Percentiles rank a stretch among this genome's conserved stretches.
These are phyloP conservation scores for Malacoraja senta DNA, from an alignment of 2,797 vertebrate genomes.

Conservation along the genomic window DNA sequence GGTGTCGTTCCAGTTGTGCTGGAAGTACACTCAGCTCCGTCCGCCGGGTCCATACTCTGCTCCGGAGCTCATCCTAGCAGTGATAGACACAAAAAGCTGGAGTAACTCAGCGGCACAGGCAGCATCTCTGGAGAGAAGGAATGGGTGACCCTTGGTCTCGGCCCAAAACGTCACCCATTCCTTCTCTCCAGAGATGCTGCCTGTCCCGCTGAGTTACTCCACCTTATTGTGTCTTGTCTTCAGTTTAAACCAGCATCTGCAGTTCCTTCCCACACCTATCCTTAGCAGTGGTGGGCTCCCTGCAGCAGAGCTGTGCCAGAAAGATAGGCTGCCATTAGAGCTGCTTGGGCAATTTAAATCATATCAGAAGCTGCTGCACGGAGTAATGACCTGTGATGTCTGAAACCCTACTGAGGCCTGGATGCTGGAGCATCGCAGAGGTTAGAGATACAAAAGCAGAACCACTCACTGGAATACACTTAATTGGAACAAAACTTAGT, in stretches of 20 bases:
- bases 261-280: background rate
- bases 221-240: too few species aligned
- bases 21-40: background rate
- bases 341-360: conserved; percentile 26
- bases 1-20: too few species aligned
- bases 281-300: background rate
- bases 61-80: background rate
- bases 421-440: background rate
- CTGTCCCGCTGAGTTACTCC: too few species aligned
- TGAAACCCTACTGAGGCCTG: conserved; percentile 20
- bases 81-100: background rate
- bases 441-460: conserved; percentile 17
- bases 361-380: background rate
- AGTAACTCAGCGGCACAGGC: too few species aligned
- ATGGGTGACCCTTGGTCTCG: too few species aligned
- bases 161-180: too few species aligned
- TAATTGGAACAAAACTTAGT: background rate
- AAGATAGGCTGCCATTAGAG: background rate
- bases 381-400: conserved; percentile 16
- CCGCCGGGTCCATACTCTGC: background rate
- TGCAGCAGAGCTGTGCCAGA: background rate
- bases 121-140: too few species aligned
- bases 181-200: too few species aligned
- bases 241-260: too few species aligned
- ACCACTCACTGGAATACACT: background rate